A percentile compares a stretch with the other conserved stretches of the same genome.
Conservation (phyloP, 2,113 vertebrate genomes). For the Caracal caracal region DNA sequence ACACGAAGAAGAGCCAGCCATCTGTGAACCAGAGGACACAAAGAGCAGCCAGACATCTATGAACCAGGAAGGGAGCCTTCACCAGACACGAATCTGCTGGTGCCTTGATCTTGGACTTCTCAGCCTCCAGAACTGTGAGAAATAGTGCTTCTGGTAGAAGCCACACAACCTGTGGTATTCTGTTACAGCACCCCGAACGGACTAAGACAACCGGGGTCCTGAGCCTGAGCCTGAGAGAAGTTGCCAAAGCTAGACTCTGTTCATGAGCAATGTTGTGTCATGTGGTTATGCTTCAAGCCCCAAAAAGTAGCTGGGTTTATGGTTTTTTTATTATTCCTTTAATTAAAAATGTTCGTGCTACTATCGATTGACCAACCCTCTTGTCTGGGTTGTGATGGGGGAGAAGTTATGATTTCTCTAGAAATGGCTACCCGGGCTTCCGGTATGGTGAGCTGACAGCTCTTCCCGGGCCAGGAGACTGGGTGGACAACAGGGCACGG, state of each 20-base stretch:
- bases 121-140: neutral
- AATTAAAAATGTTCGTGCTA: neutral
- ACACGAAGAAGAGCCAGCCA: neutral
- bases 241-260: neutral
- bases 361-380: neutral
- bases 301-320: neutral
- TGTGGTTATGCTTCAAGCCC: neutral
- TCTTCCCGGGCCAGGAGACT: neutral
- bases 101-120: neutral
- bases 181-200: neutral
- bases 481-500: neutral
- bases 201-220: neutral
- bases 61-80: neutral
- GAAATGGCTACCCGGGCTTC: neutral
- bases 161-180: neutral
- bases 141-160: neutral
- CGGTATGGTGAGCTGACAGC: neutral
- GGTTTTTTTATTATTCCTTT: neutral
- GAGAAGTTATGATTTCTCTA: neutral
- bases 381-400: neutral
- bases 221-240: neutral
- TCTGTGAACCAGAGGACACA: neutral
- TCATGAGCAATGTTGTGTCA: neutral
- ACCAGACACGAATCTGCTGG: neutral
- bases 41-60: neutral